Percentiles rank a stretch among this genome's conserved stretches.
These are phyloP conservation scores for Nerophis lumbriciformis DNA, from an alignment of 2,113 vertebrate species.

Conservation along the genomic window DNA sequence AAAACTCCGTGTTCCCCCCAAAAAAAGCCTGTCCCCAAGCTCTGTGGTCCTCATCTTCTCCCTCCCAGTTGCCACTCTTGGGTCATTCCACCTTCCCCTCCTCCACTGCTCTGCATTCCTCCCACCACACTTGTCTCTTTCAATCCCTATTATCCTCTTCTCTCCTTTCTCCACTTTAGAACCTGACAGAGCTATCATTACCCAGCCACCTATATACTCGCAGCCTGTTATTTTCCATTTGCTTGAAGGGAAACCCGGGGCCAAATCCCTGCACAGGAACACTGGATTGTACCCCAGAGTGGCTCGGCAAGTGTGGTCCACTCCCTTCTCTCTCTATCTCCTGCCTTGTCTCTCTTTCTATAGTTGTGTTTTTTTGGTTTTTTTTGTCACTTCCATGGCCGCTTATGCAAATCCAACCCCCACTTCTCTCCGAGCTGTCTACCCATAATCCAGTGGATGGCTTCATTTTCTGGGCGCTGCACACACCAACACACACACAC, in stretches of 20 bases:
- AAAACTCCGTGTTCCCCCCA: slow-evolving; percentile 24
- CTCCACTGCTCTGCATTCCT: not conserved
- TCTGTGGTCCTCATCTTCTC: slow-evolving; percentile 3
- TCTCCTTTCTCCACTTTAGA: slow-evolving; percentile 28
- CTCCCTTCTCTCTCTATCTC: slow-evolving; percentile 8
- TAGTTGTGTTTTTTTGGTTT: slow-evolving; percentile 27
- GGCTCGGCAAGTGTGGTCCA: slow-evolving; percentile 47
- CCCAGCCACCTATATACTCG: slow-evolving; percentile 58
- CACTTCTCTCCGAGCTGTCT: slow-evolving; percentile 64
- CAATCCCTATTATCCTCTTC: slow-evolving; percentile 1
- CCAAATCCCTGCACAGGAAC: slow-evolving; percentile 54
- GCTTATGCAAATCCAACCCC: slow-evolving; percentile 63
- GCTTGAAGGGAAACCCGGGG: slow-evolving; percentile 47
- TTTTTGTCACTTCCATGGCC: slow-evolving; percentile 26
- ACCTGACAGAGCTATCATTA: slow-evolving; percentile 64
- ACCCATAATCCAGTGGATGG: slow-evolving; percentile 66
- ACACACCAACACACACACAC: slow-evolving; percentile 23
- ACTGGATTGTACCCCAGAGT: slow-evolving; percentile 50
- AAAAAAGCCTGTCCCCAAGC: slow-evolving; percentile 10
- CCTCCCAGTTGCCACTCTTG: slow-evolving; percentile 5
- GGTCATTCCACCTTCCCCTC: slow-evolving; percentile 3
- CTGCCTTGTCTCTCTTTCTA: slow-evolving; percentile 29
- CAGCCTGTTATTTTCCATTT: slow-evolving; percentile 65
- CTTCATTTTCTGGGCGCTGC: slow-evolving; percentile 57
- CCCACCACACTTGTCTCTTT: slow-evolving; percentile 10